Conservation (phyloP, 1,140 invertebrate genomes). For the Bombus consobrinus region DNA sequence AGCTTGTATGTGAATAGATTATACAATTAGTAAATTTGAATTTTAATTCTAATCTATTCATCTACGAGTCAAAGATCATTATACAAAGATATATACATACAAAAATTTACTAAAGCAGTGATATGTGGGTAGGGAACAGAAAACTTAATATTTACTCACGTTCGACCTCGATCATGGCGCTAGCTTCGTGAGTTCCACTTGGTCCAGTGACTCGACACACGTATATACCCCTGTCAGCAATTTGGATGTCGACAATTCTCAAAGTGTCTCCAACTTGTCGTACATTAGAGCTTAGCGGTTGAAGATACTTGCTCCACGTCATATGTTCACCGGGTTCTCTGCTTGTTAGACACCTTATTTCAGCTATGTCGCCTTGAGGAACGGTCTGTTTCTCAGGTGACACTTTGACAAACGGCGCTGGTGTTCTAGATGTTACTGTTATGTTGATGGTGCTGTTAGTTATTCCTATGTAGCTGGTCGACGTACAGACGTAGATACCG, state of each 20-base stretch:
- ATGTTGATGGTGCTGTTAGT: slow-evolving; percentile 71
- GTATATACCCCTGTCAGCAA: slow-evolving; percentile 91
- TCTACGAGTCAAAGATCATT: too few species aligned
- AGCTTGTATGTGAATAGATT: too few species aligned
- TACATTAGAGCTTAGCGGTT: slow-evolving; percentile 85
- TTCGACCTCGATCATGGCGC: slow-evolving; percentile 92
- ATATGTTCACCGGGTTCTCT: slow-evolving; percentile 88
- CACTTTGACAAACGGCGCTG: slow-evolving; percentile 84
- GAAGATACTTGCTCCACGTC: slow-evolving; percentile 91
- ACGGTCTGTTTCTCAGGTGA: slow-evolving; percentile 88
- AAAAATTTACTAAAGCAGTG: too few species aligned
- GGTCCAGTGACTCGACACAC: slow-evolving; percentile 87
- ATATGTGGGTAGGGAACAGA: too few species aligned
- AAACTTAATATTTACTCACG: slow-evolving; percentile 84
- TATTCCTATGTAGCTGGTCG: slow-evolving; percentile 78
- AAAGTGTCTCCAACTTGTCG: slow-evolving; percentile 88
- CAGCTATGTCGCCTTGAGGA: slow-evolving; percentile 90
- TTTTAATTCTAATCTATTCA: too few species aligned
- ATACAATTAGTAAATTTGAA: too few species aligned
- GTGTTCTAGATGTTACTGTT: slow-evolving; percentile 67
- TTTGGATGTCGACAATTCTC: slow-evolving; percentile 87
- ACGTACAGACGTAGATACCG: slow-evolving; percentile 92
- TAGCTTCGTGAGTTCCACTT: slow-evolving; percentile 85
- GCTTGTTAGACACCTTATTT: slow-evolving; percentile 88
- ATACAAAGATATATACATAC: too few species aligned